Evolutionary conservation across 2,113 vertebrate genomes (phyloP).

Genomic region (Tursiops truncatus): DNA sequence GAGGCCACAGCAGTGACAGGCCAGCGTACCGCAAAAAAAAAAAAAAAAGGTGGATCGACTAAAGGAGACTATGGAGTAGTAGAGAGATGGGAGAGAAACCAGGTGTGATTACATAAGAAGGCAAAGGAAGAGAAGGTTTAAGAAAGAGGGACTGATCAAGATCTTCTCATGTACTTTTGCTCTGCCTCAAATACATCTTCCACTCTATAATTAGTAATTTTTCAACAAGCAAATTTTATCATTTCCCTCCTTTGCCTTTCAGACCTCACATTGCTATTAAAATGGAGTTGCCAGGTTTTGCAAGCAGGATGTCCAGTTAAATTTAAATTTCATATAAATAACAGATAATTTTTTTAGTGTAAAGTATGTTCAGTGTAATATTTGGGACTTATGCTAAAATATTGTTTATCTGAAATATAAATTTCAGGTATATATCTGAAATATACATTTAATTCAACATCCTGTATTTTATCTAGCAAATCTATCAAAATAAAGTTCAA

Average conservation of each 20-base stretch:
- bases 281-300: not conserved
- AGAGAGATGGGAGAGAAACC: not conserved
- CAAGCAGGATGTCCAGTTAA: not conserved
- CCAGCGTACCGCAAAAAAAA: too few relatives aligned
- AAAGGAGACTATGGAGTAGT: not conserved
- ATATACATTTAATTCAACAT: not conserved
- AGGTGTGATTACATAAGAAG: not conserved
- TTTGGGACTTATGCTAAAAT: not conserved
- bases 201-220: not conserved
- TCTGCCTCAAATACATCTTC: not conserved
- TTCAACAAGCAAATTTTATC: constrained; percentile 5
- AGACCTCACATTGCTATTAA: not conserved
- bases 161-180: not conserved
- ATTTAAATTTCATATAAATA: not conserved
- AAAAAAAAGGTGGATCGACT: not conserved
- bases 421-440: not conserved
- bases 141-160: not conserved
- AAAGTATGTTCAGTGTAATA: not conserved
- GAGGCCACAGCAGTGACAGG: too few relatives aligned
- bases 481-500: not conserved
- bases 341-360: not conserved
- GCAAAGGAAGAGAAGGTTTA: not conserved
- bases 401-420: not conserved
- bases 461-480: not conserved
- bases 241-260: not conserved